Evolutionary conservation across 1,140 invertebrate genomes (phyloP), one percentile per base, ranked within the genome.

Genomic region (Hypothenemus hampei): DNA sequence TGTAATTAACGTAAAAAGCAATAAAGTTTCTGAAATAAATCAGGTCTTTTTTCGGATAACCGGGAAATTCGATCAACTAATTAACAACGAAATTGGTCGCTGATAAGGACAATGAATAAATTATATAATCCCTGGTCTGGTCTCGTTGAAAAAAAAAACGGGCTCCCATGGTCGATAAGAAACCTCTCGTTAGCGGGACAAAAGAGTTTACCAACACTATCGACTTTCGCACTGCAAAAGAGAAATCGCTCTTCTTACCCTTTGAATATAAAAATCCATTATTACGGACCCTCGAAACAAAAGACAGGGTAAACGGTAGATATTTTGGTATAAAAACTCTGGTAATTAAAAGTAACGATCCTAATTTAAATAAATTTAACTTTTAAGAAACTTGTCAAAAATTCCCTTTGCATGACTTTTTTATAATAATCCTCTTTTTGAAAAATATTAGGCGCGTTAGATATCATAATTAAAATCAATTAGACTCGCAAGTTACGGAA

Each of bases 261-360:
- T 43, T 43, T 43, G 40, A 43, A 43, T 43, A 43, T 43, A 43
- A 43, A 43, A 18, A 18, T 11, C 40, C 11, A 43, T 43, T 43
- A 43, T 41, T 15, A 43, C 11, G 22, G n/a, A 22, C 21, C 11
- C 21, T 43, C 23, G n/a, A 39, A 39, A 39, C 40, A 23, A 23
- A 43, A 21, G 21, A 19, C 19, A 22, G 20, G 18, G 18, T 23
- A 43, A 43, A 31, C 26, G 40, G 21, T 15, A 22, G 40, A 15
- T 18, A 23, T 18, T 43, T 43, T 43, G 21, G 19, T 11, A 8
- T 21, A 43, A 43, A 43, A 43, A 43, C n/a, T n/a, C 19, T 18
- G 36, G 16, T 16, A 37, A 37, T 37, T n/a, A 37, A 37, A 37
- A 37, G 36, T 37, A 11, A 13, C 11, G 36, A 37, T 18, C 16